phyloP scores from a whole-genome alignment of 1,140 invertebrate species.

The Eumaeus atala region DNA sequence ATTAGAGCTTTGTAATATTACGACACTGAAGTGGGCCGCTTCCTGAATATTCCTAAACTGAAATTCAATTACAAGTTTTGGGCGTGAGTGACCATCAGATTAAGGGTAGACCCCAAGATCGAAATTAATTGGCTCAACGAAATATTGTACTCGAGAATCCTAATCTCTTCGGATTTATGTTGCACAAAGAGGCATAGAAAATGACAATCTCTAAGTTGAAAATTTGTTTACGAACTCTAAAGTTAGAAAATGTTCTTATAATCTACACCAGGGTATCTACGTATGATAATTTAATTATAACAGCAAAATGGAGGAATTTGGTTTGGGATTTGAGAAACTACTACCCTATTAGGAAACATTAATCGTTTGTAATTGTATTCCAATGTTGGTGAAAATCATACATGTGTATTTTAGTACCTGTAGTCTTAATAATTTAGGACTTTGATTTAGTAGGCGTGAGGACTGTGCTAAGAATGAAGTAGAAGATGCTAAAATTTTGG shows the following conservation, averaged over 20 bases:
- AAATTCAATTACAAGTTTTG: slow-evolving; percentile 72
- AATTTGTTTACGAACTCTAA: slow-evolving; percentile 29
- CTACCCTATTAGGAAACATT: too few species aligned
- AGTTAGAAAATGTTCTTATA: neutral
- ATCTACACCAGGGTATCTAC: too few species aligned
- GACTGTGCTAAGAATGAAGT: too few species aligned
- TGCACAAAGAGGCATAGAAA: slow-evolving; percentile 34
- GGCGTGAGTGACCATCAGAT: slow-evolving; percentile 71
- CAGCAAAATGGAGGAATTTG: too few species aligned
- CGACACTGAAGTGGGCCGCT: slow-evolving; percentile 38
- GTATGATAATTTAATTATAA: too few species aligned
- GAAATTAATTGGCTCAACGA: slow-evolving; percentile 71
- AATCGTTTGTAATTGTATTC: too few species aligned
- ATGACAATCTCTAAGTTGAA: slow-evolving; percentile 24
- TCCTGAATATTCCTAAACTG: slow-evolving; percentile 56
- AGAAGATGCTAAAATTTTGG: too few species aligned
- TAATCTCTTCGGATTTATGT: slow-evolving; percentile 65
- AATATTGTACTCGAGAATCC: slow-evolving; percentile 61
- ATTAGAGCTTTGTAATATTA: slow-evolving; percentile 33
- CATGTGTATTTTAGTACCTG: too few species aligned
- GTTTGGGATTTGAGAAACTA: too few species aligned
- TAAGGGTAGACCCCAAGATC: slow-evolving; percentile 59
- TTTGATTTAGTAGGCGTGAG: too few species aligned
- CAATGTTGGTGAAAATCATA: too few species aligned
- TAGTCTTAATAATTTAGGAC: too few species aligned